These are phyloP conservation scores for Chaetodon trifasciatus DNA, from an alignment of 2,797 vertebrate genomes.

Conservation along the genomic window DNA sequence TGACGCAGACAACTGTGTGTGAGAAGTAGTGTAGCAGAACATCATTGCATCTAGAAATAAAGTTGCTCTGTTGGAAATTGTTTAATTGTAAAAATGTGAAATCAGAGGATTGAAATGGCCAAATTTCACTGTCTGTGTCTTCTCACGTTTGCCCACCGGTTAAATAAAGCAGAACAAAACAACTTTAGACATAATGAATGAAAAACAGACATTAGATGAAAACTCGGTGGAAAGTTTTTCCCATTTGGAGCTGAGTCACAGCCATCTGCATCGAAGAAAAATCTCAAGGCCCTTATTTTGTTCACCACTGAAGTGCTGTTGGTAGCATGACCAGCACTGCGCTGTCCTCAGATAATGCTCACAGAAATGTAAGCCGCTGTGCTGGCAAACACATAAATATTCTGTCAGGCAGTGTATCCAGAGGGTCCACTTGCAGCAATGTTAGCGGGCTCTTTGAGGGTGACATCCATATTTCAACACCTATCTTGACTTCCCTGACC, in stretches of 20 bases:
- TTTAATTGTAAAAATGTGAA: neutral
- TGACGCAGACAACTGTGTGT: slow-evolving; percentile 5
- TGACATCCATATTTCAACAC: slow-evolving; percentile 85
- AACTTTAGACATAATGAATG: slow-evolving; percentile 5
- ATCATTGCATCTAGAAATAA: neutral
- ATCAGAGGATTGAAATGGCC: neutral
- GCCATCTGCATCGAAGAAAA: neutral
- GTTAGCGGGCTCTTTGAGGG: slow-evolving; percentile 80
- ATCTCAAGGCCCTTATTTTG: slow-evolving; percentile 30
- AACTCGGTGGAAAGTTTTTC: slow-evolving; percentile 1
- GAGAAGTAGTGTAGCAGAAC: neutral
- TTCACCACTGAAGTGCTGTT: slow-evolving; percentile 15
- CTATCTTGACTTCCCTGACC: slow-evolving; percentile 83
- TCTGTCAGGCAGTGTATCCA: slow-evolving; percentile 73
- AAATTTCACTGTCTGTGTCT: neutral
- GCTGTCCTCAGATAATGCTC: slow-evolving; percentile 44
- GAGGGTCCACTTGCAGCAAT: slow-evolving; percentile 81
- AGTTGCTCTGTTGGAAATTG: neutral
- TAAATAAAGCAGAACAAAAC: slow-evolving; percentile 12
- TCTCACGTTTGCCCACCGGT: neutral
- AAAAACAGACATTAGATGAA: slow-evolving; percentile 17
- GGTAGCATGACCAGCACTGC: slow-evolving; percentile 20
- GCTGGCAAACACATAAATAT: slow-evolving; percentile 73
- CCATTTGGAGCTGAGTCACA: slow-evolving; percentile 2
- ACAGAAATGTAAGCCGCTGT: slow-evolving; percentile 48